Conservation (phyloP, 2,113 vertebrate species). For the Thalassarche chlororhynchos region DNA sequence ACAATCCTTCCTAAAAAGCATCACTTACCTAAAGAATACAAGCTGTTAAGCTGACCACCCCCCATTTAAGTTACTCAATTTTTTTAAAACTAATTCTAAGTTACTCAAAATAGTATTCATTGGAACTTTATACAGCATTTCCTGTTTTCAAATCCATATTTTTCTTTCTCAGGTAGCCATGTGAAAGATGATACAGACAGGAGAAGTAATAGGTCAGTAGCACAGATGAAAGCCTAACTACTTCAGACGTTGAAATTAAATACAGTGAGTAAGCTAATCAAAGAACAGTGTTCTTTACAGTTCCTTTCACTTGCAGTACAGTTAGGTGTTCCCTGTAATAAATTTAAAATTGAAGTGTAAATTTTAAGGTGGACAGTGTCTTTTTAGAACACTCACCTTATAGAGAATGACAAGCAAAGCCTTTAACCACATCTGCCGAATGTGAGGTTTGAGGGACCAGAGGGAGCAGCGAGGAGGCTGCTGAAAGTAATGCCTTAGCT, state of each 20-base stretch:
- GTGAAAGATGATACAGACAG: background rate
- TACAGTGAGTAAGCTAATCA: background rate
- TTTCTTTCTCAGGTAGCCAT: background rate
- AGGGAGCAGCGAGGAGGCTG: constrained; percentile 97
- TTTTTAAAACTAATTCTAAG: background rate
- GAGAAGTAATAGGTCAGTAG: background rate
- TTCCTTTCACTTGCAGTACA: background rate
- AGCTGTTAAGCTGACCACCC: background rate
- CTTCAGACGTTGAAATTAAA: background rate
- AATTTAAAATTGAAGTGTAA: background rate
- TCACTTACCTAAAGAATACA: background rate
- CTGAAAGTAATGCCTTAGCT: constrained; percentile 97
- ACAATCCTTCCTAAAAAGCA: background rate
- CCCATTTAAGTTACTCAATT: background rate
- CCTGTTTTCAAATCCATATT: background rate
- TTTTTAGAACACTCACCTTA: constrained; percentile 81
- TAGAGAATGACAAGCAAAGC: constrained; percentile 96
- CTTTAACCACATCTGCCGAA: constrained; percentile 98
- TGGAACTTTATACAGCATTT: background rate
- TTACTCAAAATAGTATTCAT: background rate
- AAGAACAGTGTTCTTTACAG: background rate
- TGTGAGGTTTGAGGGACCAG: constrained; percentile 94
- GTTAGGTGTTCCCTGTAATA: background rate
- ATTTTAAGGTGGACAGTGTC: background rate
- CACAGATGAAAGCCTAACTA: background rate